phyloP scores from a whole-genome alignment of 1,140 invertebrate genomes.

The Musca vetustissima region DNA sequence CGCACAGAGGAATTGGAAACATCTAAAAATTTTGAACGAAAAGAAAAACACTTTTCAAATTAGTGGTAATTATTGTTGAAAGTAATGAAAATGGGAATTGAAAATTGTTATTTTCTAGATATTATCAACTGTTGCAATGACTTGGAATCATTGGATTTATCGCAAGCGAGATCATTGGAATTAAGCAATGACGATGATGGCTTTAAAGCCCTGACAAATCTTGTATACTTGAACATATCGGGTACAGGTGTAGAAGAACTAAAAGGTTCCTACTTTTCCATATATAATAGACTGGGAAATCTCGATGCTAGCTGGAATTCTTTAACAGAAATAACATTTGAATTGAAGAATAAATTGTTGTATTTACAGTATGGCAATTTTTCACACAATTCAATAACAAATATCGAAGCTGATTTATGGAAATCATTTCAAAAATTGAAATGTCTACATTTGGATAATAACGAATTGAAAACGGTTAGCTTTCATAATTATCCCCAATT shows the following conservation, averaged over 20 bases:
- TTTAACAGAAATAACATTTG: slow-evolving; percentile 33
- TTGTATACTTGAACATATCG: slow-evolving; percentile 41
- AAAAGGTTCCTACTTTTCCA: slow-evolving; percentile 33
- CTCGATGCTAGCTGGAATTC: slow-evolving; percentile 47
- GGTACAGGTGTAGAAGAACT: slow-evolving; percentile 32
- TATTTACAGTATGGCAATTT: slow-evolving; percentile 45
- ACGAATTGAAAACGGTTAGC: slow-evolving; percentile 37
- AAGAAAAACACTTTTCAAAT: background rate
- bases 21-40: background rate
- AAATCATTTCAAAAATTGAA: slow-evolving; percentile 32
- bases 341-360: slow-evolving; percentile 33
- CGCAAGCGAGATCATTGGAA: slow-evolving; percentile 26
- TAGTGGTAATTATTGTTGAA: background rate
- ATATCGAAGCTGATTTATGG: slow-evolving; percentile 26
- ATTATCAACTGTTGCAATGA: background rate
- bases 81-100: background rate
- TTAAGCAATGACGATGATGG: slow-evolving; percentile 30
- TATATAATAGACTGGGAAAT: slow-evolving; percentile 33
- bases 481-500: slow-evolving; percentile 37
- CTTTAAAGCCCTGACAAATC: slow-evolving; percentile 35
- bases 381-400: slow-evolving; percentile 39
- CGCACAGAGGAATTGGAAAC: background rate
- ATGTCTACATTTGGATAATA: slow-evolving; percentile 40
- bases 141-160: slow-evolving; percentile 27
- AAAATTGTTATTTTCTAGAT: background rate